Evolutionary conservation across 2,113 vertebrate genomes (phyloP), one percentile per base, ranked within the genome.

Genomic region (Vombatus ursinus): DNA sequence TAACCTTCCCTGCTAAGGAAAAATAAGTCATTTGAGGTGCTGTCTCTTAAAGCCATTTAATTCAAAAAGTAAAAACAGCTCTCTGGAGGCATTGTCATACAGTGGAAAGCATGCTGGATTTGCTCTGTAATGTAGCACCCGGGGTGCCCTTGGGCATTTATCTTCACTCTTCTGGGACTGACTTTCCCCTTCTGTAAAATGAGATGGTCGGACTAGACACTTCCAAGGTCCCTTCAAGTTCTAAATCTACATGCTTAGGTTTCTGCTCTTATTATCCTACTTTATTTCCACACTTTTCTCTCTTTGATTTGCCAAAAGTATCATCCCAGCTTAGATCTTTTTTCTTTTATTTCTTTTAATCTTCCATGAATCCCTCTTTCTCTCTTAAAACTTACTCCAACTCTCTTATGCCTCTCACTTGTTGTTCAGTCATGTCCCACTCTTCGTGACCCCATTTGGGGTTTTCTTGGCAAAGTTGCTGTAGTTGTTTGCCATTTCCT

Each of bases 21-120:
- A 97, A 98, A 97, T 97, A 97, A 97, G 96, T 96, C 95, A 97
- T 94, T 94, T 96, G 97, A 97, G 96, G 95, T 96, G 96, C 96
- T 95, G 93, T 93, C 96, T 96, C 96, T 95, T 96, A 84, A 96
- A 84, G n/a, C 5, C 37, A 84, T 44, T 84, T 22, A 84, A 44
- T 19, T 44, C 16, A 44, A 84, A 77, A 44, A 44, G 16, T 44
- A 23, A 84, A 84, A n/a, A 8, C n/a, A 84, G 37, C 16, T 84
- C 14, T 44, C 16, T 8, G 19, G 37, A 44, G 68, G 68, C 37
- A 16, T 10, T 44, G 19, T 84, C 1, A 8, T 84, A 84, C 16
- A 84, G 6, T 84, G 1, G 68, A 84, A 44, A 84, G 4, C 68
- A 84, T 44, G 7, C 37, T 8, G 6, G n/a, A 44, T 84, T 44